Base-by-base conservation (phyloP, 2,888 invertebrate species). In the Celastrina argiolus region DNA sequence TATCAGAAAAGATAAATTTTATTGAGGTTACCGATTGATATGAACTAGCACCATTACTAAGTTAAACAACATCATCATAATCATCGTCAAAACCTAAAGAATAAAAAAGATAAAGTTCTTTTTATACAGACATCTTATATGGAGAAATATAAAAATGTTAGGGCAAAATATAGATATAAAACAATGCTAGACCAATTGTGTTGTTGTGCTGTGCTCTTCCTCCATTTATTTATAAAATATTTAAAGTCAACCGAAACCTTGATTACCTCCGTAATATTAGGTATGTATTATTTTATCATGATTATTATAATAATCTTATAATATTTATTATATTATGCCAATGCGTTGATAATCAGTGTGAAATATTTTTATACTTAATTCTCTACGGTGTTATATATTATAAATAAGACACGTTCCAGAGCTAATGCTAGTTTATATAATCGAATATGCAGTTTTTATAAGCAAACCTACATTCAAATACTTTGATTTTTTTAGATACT, bases 21-120 rank as follows among this genome's bases (percentile, higher is more conserved):
- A 51, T 51, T 51, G 51, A 51, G 51, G 51, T 51, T 51, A 51
- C 22, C 51, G 14, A 51, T 51, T 22, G 51, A 51, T 51, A 51
- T 51, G 51, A 51, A 51, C 51, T 26, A 51, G 22, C 22, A 51
- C 51, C 51, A 22, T 51, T 51, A 22, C 51, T 51, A 51, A 51
- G 51, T 51, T 18, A 51, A 51, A 51, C 51, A 51, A 26, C 22
- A 51, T 51, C 51, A 14, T 51, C 12, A 51, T 22, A 51, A 51
- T 51, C 22, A 51, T 22, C 22, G 12, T 51, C 22, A 12, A 51
- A 22, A 22, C 18, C 8, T 28, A 28, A 28, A 31, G 5, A 31
- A 31, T 28, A n/a, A n/a, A 45, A 45, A 5, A 45, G 18, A 18
- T 45, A 18, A 45, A 8, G n/a, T n/a, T n/a, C 4, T 31, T 31